Evolutionary conservation across 2,113 vertebrate genomes (phyloP).

Genomic region (Cololabis saira): DNA sequence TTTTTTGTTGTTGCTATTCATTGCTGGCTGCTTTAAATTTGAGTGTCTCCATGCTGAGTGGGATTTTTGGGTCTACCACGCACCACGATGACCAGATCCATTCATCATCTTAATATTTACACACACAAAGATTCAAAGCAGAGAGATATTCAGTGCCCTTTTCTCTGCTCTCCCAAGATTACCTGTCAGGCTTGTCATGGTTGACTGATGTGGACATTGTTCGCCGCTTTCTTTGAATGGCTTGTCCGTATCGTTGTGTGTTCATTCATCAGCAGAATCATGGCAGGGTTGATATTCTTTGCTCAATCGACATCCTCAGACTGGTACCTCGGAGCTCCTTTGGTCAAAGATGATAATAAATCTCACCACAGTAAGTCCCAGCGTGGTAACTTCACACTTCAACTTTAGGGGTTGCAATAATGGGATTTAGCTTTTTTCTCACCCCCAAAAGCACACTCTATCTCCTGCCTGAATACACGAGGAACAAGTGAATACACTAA

Average conservation of each 20-base stretch:
- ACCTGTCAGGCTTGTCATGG: slow-evolving; percentile 64
- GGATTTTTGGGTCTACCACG: slow-evolving; percentile 24
- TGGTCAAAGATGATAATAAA: slow-evolving; percentile 33
- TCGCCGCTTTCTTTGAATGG: slow-evolving; percentile 38
- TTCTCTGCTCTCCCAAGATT: slow-evolving; percentile 66
- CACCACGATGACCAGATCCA: slow-evolving; percentile 36
- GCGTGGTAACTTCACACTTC: neutral
- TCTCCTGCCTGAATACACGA: slow-evolving; percentile 17
- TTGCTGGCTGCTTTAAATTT: neutral
- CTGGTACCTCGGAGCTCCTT: slow-evolving; percentile 21
- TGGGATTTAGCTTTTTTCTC: slow-evolving; percentile 32
- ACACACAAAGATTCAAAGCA: slow-evolving; percentile 34
- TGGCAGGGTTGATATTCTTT: slow-evolving; percentile 41
- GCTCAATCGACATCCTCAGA: slow-evolving; percentile 43
- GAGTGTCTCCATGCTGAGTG: neutral
- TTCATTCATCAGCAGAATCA: slow-evolving; percentile 22
- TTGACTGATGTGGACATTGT: slow-evolving; percentile 57
- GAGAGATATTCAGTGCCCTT: slow-evolving; percentile 59
- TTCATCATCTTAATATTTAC: slow-evolving; percentile 64
- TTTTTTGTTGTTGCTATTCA: neutral
- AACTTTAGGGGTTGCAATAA: slow-evolving; percentile 14
- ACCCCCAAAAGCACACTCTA: slow-evolving; percentile 19
- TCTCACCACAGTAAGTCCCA: slow-evolving; percentile 1
- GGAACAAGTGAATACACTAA: slow-evolving; percentile 25
- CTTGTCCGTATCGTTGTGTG: slow-evolving; percentile 12